Evolutionary conservation across 2,113 vertebrate genomes (phyloP), one percentile per base, ranked within the genome.

Genomic region (Cryptotis parvus): DNA sequence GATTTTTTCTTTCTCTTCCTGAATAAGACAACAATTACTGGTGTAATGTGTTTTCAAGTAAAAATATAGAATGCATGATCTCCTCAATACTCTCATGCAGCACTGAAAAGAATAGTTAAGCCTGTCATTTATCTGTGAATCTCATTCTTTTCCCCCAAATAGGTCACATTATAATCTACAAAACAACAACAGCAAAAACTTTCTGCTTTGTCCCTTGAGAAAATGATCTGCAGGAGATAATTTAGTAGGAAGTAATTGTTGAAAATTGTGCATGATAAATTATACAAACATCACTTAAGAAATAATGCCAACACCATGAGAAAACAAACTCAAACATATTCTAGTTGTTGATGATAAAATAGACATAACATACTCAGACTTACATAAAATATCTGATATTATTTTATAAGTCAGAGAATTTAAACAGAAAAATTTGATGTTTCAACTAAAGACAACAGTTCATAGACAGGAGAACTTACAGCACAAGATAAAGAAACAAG

Each of bases 261-360:
- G 75, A 80, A 78, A 14, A 58, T 37, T 43, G 22, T 69, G 11
- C 31, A 83, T 4, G n/a, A 18, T 4, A 9, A 58, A 58, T 69
- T 35, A 70, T 33, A 45, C 84, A 16, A 4, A 55, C 18, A 45
- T 15, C 26, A 72, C 55, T 58, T 58, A 58, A 22, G 45, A 87
- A 29, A 63, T 61, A 78, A 58, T 58, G 14, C 4, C 22, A 55
- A 73, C 9, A 49, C 45, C 43, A 41, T 37, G 41, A 68, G n/a
- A 86, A 81, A 65, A 90, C 9, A 75, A 88, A 84, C 7, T 80
- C 26, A 61, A 66, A 83, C 29, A 78, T 74, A 14, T 66, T n/a
- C n/a, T 49, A 76, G 73, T 73, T 41, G 73, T 4, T 61, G 29
- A 45, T 68, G 82, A 68, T n/a, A 82, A 82, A 77, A 77, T 20